A percentile compares a stretch with the other conserved stretches of the same genome.
These are phyloP conservation scores for Pangasius mekongensis DNA, from an alignment of 2,797 vertebrate species.

Conservation along the genomic window DNA sequence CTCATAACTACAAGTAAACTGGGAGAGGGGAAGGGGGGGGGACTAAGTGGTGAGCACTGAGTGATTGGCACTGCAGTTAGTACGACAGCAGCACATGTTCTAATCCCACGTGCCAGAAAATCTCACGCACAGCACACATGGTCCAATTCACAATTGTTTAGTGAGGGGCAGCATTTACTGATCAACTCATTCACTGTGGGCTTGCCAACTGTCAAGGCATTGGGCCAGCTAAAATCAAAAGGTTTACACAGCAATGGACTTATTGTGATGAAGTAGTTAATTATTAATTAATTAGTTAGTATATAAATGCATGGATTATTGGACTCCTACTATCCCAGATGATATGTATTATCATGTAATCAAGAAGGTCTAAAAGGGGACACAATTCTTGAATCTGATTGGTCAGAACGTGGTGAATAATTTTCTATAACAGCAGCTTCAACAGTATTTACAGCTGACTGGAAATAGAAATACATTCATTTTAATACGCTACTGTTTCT, in stretches of 20 bases:
- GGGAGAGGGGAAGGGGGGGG: no score
- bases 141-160: conserved; percentile 42
- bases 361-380: neutral
- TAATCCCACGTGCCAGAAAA: neutral
- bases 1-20: neutral
- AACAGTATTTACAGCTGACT: neutral
- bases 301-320: conserved; percentile 36
- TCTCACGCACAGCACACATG: neutral
- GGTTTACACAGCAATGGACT: neutral
- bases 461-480: neutral
- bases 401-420: neutral
- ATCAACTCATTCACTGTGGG: conserved; percentile 7
- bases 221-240: conserved; percentile 58
- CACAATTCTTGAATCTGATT: neutral
- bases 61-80: neutral
- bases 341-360: conserved; percentile 10
- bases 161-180: conserved; percentile 5
- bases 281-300: conserved; percentile 15
- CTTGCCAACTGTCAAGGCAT: conserved; percentile 12
- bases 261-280: neutral
- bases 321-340: neutral
- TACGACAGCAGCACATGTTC: neutral
- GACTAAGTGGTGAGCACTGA: neutral
- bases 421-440: neutral
- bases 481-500: neutral